Evolutionary conservation across 2,888 invertebrate species (phyloP).

Genomic region (Cheilosia vernalis): DNA sequence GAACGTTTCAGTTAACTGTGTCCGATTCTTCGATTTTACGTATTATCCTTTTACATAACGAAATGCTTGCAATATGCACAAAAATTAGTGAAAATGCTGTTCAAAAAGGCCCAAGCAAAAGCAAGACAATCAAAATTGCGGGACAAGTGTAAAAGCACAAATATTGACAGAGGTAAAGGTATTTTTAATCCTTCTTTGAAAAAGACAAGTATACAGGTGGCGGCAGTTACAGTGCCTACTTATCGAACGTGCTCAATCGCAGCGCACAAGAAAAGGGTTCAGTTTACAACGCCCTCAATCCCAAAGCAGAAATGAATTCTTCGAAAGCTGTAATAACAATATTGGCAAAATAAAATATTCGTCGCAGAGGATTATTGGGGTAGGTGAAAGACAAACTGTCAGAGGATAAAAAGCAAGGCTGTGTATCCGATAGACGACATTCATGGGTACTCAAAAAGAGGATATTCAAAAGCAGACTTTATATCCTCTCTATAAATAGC

Average conservation of each 20-base stretch:
- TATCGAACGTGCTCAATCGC: conserved; percentile 52
- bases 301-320: conserved; percentile 17
- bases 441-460: conserved; percentile 62
- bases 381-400: conserved; percentile 64
- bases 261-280: conserved; percentile 36
- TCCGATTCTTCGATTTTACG: neutral
- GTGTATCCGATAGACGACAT: conserved; percentile 62
- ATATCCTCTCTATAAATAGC: conserved; percentile 41
- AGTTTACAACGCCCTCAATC: conserved; percentile 29
- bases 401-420: conserved; percentile 29
- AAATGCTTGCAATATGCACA: neutral
- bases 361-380: conserved; percentile 52
- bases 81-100: conserved; percentile 19
- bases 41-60: conserved; percentile 3
- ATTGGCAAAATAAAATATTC: conserved; percentile 64
- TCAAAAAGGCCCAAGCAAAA: neutral
- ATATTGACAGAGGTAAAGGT: conserved; percentile 30
- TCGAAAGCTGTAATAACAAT: conserved; percentile 55
- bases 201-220: conserved; percentile 36
- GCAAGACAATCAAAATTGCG: neutral
- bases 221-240: conserved; percentile 17
- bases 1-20: neutral
- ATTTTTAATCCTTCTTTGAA: conserved; percentile 42
- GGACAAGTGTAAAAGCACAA: conserved; percentile 29
- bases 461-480: conserved; percentile 66